Conservation (phyloP, 2,888 invertebrate genomes). For the Autographa gamma region DNA sequence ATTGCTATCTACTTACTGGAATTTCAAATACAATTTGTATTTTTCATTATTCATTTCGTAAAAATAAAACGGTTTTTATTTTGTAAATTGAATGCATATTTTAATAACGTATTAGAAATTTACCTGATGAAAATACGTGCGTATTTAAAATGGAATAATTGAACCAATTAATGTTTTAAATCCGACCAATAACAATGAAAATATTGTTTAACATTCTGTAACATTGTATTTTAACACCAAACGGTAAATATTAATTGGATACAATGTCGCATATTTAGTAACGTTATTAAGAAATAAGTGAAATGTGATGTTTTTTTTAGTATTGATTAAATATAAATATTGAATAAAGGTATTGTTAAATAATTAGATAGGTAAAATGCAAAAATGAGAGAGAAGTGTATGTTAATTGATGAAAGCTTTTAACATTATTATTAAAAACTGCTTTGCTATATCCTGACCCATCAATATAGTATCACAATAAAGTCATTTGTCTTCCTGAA, state of each 20-base stretch:
- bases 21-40: neutral
- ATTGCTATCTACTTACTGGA: neutral
- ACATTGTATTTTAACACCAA: conserved; percentile 1
- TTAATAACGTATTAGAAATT: neutral
- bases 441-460: no score
- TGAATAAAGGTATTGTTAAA: neutral
- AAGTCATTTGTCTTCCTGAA: no score
- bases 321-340: neutral
- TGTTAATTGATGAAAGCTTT: no score
- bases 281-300: neutral
- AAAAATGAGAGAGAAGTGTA: no score
- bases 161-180: neutral
- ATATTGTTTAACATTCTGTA: neutral
- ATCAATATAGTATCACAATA: no score
- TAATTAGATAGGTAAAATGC: no score
- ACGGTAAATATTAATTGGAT: neutral
- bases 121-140: neutral
- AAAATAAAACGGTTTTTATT: no score
- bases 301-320: neutral
- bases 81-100: neutral
- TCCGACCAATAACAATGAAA: neutral
- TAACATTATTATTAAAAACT: no score
- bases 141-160: neutral
- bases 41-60: no score
- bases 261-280: neutral